Percentiles rank a stretch among this genome's conserved stretches.
These are phyloP conservation scores for Camponotus floridanus DNA, from an alignment of 1,140 invertebrate species.

Conservation along the genomic window DNA sequence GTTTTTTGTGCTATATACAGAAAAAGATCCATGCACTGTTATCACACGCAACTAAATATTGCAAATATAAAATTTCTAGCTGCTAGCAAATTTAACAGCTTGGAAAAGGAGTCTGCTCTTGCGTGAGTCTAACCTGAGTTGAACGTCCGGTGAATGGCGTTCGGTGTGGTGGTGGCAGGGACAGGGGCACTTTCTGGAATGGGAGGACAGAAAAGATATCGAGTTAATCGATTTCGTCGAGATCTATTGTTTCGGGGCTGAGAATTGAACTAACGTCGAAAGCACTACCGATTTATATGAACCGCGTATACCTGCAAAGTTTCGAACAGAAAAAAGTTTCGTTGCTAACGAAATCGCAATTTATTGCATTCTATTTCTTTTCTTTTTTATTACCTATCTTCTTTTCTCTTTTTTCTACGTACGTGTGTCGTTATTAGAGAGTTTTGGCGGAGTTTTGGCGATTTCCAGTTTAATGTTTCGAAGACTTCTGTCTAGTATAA, in stretches of 20 bases:
- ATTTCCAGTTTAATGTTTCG: background rate
- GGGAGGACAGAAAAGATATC: conserved; percentile 80
- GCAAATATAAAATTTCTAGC: conserved; percentile 66
- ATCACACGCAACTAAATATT: conserved; percentile 55
- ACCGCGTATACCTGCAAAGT: conserved; percentile 10
- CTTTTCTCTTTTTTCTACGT: background rate
- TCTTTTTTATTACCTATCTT: background rate
- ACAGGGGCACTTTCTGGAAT: conserved; percentile 82
- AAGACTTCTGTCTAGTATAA: background rate
- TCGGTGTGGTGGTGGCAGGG: conserved; percentile 80
- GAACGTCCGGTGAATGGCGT: conserved; percentile 82
- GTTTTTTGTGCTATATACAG: conserved; percentile 7
- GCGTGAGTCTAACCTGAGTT: conserved; percentile 83
- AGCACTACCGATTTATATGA: conserved; percentile 51
- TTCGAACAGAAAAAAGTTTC: background rate
- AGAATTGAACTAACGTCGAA: conserved; percentile 66
- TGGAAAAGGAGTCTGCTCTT: conserved; percentile 77
- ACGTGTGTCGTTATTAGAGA: background rate
- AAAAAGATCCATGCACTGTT: conserved; percentile 29
- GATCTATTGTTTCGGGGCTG: conserved; percentile 65
- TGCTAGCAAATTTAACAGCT: conserved; percentile 69
- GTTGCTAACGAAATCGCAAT: conserved; percentile 5
- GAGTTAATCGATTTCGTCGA: conserved; percentile 79
- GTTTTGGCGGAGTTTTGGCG: background rate
- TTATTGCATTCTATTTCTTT: background rate